phyloP scores from a whole-genome alignment of 1,140 invertebrate species.

The Bombus pyrosoma region DNA sequence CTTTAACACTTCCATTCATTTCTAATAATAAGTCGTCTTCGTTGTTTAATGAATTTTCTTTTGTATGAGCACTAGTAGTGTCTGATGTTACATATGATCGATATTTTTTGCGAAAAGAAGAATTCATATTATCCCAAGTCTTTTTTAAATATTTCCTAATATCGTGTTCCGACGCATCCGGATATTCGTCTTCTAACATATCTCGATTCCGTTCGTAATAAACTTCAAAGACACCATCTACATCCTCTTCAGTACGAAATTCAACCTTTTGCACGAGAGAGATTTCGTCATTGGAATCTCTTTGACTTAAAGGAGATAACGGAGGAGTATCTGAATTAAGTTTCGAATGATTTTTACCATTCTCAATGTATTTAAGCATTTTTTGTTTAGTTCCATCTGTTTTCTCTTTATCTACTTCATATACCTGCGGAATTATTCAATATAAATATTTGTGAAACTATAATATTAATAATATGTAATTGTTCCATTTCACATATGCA shows the following conservation, averaged over 20 bases:
- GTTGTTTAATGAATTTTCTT: conserved; percentile 59
- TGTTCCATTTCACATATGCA: conserved; percentile 14
- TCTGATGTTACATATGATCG: conserved; percentile 59
- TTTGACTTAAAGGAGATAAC: conserved; percentile 72
- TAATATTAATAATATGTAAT: conserved; percentile 1
- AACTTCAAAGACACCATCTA: conserved; percentile 79
- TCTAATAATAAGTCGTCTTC: conserved; percentile 60
- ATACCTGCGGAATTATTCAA: conserved; percentile 21
- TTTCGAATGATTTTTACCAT: conserved; percentile 59
- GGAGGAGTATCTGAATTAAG: conserved; percentile 71
- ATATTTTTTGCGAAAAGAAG: conserved; percentile 70
- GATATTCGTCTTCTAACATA: conserved; percentile 81
- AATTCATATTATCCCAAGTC: conserved; percentile 82
- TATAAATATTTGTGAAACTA: neutral
- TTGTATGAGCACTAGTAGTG: conserved; percentile 18
- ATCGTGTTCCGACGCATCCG: conserved; percentile 81
- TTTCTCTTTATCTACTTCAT: conserved; percentile 45
- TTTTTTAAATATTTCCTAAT: conserved; percentile 82
- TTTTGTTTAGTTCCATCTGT: conserved; percentile 39
- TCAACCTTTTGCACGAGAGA: conserved; percentile 54
- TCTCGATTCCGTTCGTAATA: conserved; percentile 83
- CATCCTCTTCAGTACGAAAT: conserved; percentile 58
- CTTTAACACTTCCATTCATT: conserved; percentile 48
- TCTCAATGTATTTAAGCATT: conserved; percentile 30
- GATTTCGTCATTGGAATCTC: conserved; percentile 70